Evolutionary conservation across 2,888 invertebrate genomes (phyloP), one percentile per base, ranked within the genome.

Genomic region (Drosophila fungiperda): DNA sequence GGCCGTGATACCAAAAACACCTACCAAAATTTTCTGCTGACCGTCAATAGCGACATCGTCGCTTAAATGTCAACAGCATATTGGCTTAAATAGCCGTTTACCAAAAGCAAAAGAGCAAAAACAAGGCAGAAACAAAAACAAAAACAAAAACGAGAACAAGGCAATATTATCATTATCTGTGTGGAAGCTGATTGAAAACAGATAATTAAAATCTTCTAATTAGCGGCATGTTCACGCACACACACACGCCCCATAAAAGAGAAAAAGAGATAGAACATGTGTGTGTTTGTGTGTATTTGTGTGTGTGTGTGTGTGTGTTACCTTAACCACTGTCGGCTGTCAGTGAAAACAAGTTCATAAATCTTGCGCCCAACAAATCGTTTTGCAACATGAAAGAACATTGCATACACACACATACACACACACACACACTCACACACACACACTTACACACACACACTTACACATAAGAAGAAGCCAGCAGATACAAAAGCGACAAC

Each of bases 331-430:
- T 89, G 91, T 90, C 90, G 91, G 87, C 90, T 92, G 91, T 92
- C 92, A 91, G 88, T 78, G 85, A 88, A 89, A 92, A 92, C 92
- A 90, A 87, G 90, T 82, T 89, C 88, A 92, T 92, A 92, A 92
- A 92, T 92, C 92, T 92, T 92, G 87, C 75, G 76, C 73, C 88
- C 82, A 90, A 90, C 91, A 91, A 89, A 91, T 90, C 91, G 90
- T 90, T 91, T 85, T 92, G 92, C 91, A 92, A 88, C 90, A 89
- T 88, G 90, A 79, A 87, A 85, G 81, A 90, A 88, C 83, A 84
- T 81, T 83, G 78, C 84, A 77, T 15, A 75, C 66, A 55, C 36
- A 54, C 26, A 54, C 17, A 73, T 36, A 67, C 40, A 70, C 70
- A 23, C 32, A 54, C 33, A 7, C 45, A 64, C 38, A 68, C 68